These are phyloP conservation scores for Eristalinus sepulchralis DNA, from an alignment of 2,888 invertebrate species.

Conservation along the genomic window DNA sequence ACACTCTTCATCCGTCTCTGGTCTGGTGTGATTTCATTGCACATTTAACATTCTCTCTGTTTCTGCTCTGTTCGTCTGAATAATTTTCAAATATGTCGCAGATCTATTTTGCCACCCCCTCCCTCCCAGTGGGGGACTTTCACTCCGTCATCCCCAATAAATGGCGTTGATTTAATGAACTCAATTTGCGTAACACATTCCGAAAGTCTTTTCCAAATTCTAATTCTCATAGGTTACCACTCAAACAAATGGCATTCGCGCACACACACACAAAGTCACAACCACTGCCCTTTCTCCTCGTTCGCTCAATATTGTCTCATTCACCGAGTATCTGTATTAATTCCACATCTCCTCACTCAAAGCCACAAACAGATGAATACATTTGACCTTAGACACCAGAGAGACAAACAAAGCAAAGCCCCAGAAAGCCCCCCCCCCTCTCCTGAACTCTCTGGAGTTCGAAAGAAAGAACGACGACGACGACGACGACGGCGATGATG, in stretches of 20 bases:
- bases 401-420: not conserved
- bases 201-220: not conserved
- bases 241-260: not conserved
- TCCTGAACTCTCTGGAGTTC: not conserved
- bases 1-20: not conserved
- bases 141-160: not conserved
- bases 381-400: not conserved
- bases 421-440: not conserved
- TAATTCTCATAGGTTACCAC: not conserved
- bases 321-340: not conserved
- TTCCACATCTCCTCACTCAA: not conserved
- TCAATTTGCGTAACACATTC: not conserved
- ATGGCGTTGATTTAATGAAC: not conserved
- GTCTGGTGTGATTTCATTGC: not conserved
- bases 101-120: not conserved
- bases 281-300: not conserved
- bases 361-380: not conserved
- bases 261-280: not conserved
- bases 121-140: too few species aligned
- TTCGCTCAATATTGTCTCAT: not conserved
- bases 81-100: not conserved
- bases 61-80: not conserved
- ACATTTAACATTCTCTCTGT: not conserved
- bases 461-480: not conserved
- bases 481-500: not conserved